These are phyloP conservation scores for Galerucella pusilla DNA, from an alignment of 2,888 invertebrate genomes.

Conservation along the genomic window DNA sequence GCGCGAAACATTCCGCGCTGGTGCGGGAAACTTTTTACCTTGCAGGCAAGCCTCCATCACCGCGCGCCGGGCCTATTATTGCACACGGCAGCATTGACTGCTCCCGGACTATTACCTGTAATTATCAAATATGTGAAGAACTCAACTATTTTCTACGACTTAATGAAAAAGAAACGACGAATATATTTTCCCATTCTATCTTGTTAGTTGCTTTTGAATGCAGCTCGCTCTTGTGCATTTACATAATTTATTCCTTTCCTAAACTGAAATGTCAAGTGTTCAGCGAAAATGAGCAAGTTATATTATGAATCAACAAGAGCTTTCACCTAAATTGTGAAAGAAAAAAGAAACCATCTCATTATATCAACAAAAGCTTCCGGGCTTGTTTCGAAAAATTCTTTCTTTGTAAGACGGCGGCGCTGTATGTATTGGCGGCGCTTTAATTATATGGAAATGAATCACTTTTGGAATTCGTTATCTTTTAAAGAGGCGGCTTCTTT, in stretches of 20 bases:
- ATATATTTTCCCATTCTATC: no score
- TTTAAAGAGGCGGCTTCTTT: conserved; percentile 36
- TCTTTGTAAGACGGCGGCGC: conserved; percentile 20
- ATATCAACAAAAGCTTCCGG: conserved; percentile 23
- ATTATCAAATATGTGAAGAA: no score
- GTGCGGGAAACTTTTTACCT: no score
- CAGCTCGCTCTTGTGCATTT: not conserved
- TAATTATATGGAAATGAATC: conserved; percentile 57
- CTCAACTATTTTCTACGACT: no score
- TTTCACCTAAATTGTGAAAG: not conserved
- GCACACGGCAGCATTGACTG: no score
- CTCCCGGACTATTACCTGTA: no score
- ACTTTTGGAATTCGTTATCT: conserved; percentile 52
- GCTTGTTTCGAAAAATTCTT: conserved; percentile 37
- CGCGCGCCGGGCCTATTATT: no score
- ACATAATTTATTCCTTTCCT: not conserved
- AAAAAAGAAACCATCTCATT: conserved; percentile 25
- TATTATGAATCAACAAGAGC: conserved; percentile 8
- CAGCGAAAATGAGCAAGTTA: not conserved
- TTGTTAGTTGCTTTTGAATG: no score
- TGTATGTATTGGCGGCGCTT: conserved; percentile 47
- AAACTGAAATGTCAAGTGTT: conserved; percentile 1
- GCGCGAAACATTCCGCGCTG: no score
- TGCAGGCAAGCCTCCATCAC: no score
- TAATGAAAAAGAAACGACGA: no score